Percentiles rank a stretch among this genome's conserved stretches.
Evolutionary conservation across 2,113 vertebrate genomes (phyloP).

Genomic region (Oceanites oceanicus): DNA sequence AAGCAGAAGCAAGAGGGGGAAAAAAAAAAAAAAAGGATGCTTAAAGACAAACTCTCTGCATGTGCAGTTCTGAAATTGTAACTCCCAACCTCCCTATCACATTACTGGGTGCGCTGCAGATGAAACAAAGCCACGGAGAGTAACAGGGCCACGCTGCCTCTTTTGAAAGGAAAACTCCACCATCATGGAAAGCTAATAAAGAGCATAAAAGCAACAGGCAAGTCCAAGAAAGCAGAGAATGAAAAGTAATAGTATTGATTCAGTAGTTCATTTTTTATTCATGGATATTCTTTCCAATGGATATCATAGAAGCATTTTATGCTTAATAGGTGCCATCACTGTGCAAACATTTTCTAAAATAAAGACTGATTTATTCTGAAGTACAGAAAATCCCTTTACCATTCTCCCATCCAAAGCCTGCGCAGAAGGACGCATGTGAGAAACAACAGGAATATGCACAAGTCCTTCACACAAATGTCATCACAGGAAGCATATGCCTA

Average conservation of each 20-base stretch:
- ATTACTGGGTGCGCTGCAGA: not conserved
- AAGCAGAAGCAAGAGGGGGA: not conserved
- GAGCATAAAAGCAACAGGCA: conserved; percentile 2
- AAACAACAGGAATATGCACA: not conserved
- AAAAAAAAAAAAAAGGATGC: no score
- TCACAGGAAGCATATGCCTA: not conserved
- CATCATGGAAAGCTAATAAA: not conserved
- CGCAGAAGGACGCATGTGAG: not conserved
- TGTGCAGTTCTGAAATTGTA: not conserved
- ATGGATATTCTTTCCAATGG: not conserved
- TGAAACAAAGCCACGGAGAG: not conserved
- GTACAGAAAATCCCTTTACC: not conserved
- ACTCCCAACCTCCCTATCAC: not conserved
- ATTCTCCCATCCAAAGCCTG: not conserved
- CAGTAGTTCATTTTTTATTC: conserved; percentile 4
- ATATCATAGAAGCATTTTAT: not conserved
- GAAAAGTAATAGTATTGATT: not conserved
- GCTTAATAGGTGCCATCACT: not conserved
- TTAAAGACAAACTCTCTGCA: not conserved
- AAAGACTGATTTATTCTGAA: not conserved
- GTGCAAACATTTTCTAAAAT: not conserved
- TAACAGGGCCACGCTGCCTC: not conserved
- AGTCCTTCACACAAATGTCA: not conserved
- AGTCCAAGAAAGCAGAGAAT: not conserved
- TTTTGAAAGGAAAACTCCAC: not conserved